Conservation (phyloP, 1,140 invertebrate genomes). For the Rhyzopertha dominica region DNA sequence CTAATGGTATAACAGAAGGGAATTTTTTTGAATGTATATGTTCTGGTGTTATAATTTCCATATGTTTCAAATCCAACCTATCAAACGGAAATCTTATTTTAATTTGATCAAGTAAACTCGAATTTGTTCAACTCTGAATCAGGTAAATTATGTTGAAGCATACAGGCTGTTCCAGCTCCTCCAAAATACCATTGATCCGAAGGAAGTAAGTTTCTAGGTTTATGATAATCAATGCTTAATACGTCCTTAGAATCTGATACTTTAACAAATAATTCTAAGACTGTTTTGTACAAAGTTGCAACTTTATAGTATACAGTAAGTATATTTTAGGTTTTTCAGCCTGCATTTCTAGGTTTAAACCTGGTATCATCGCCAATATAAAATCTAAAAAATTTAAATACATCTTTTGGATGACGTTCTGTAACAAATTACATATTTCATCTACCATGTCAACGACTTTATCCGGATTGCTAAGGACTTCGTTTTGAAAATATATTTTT, state of each 20-base stretch:
- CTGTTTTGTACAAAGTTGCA: too few relatives aligned
- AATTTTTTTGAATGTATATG: too few relatives aligned
- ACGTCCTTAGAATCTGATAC: neutral
- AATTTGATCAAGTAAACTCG: too few relatives aligned
- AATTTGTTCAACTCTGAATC: too few relatives aligned
- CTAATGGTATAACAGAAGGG: too few relatives aligned
- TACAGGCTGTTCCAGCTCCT: too few relatives aligned
- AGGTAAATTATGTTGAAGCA: too few relatives aligned
- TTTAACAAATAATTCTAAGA: slow-evolving; percentile 6
- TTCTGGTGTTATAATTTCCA: too few relatives aligned
- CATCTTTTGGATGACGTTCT: slow-evolving; percentile 18
- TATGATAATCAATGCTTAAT: slow-evolving; percentile 5
- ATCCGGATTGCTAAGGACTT: slow-evolving; percentile 17
- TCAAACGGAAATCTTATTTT: too few relatives aligned
- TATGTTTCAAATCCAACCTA: too few relatives aligned
- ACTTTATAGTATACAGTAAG: slow-evolving; percentile 3
- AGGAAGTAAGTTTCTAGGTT: slow-evolving; percentile 11
- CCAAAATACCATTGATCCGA: slow-evolving; percentile 9
- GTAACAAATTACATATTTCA: slow-evolving; percentile 12
- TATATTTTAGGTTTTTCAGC: slow-evolving; percentile 23
- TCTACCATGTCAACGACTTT: slow-evolving; percentile 6
- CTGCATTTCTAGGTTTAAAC: slow-evolving; percentile 34
- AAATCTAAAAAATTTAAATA: slow-evolving; percentile 29
- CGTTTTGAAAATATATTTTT: slow-evolving; percentile 37
- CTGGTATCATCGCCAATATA: slow-evolving; percentile 27